Evolutionary conservation across 92 coral and sea anemone genomes (phyloP).

Genomic region (Heteractis magnifica): DNA sequence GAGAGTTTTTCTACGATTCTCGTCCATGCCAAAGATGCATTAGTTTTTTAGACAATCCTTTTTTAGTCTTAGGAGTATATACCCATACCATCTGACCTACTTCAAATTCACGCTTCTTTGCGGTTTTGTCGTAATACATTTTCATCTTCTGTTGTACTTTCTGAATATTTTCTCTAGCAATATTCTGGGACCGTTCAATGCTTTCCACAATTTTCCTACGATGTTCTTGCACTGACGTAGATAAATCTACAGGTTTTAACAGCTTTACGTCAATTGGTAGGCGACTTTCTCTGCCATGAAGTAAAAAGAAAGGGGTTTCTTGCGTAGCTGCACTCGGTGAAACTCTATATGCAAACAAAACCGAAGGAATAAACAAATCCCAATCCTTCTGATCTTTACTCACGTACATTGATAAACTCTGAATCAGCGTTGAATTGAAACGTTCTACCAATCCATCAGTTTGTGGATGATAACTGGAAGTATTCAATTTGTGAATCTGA

Average conservation of each 20-base stretch:
- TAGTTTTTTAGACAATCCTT: slow-evolving; percentile 45
- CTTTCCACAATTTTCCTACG: slow-evolving; percentile 44
- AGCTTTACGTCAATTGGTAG: slow-evolving; percentile 57
- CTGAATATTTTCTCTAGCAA: slow-evolving; percentile 41
- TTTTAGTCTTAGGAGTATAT: slow-evolving; percentile 32
- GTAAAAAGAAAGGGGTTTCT: slow-evolving; percentile 57
- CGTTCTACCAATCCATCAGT: slow-evolving; percentile 33
- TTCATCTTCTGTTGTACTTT: slow-evolving; percentile 42
- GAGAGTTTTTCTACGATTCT: slow-evolving; percentile 47
- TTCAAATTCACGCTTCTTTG: slow-evolving; percentile 4
- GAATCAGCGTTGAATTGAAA: slow-evolving; percentile 24
- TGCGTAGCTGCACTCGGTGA: slow-evolving; percentile 47
- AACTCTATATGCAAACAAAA: slow-evolving; percentile 35
- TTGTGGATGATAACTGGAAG: slow-evolving; percentile 29
- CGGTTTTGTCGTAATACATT: slow-evolving; percentile 20
- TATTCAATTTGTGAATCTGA: slow-evolving; percentile 31
- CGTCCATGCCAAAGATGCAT: slow-evolving; percentile 54
- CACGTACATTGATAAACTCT: slow-evolving; percentile 36
- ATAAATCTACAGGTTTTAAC: slow-evolving; percentile 40
- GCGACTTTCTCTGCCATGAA: slow-evolving; percentile 57
- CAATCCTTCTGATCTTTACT: slow-evolving; percentile 46
- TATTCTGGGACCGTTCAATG: slow-evolving; percentile 51
- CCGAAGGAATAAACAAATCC: slow-evolving; percentile 42
- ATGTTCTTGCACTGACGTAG: slow-evolving; percentile 53
- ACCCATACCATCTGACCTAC: slow-evolving; percentile 47